A percentile compares a stretch with the other conserved stretches of the same genome.
Evolutionary conservation across 1,140 invertebrate genomes (phyloP).

Genomic region (Leptinotarsa undecemlineata): DNA sequence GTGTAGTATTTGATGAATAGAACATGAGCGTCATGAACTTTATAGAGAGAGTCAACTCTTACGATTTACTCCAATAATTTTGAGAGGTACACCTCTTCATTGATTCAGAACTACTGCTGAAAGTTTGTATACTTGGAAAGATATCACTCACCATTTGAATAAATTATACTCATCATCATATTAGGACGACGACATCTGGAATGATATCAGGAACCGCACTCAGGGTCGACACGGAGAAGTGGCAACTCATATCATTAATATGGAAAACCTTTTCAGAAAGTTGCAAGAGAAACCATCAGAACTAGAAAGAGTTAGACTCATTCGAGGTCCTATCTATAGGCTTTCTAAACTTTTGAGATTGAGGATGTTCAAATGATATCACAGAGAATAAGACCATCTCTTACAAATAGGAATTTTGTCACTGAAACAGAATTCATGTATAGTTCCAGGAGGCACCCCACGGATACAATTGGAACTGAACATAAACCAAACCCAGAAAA

Average conservation of each 20-base stretch:
- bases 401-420: neutral
- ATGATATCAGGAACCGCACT: neutral
- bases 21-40: neutral
- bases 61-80: neutral
- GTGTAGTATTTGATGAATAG: neutral
- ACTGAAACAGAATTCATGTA: neutral
- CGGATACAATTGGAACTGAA: neutral
- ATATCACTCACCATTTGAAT: neutral
- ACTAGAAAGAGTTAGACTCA: neutral
- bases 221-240: neutral
- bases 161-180: neutral
- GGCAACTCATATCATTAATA: neutral
- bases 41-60: neutral
- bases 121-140: neutral
- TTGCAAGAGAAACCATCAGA: neutral
- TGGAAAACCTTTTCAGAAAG: neutral
- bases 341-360: neutral
- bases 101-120: neutral
- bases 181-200: neutral
- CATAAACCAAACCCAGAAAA: neutral
- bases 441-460: neutral
- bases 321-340: neutral
- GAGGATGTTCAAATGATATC: neutral
- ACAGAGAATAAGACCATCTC: neutral
- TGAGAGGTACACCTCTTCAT: neutral